phyloP scores from a whole-genome alignment of 2,888 invertebrate genomes.

The Acleris holmiana region DNA sequence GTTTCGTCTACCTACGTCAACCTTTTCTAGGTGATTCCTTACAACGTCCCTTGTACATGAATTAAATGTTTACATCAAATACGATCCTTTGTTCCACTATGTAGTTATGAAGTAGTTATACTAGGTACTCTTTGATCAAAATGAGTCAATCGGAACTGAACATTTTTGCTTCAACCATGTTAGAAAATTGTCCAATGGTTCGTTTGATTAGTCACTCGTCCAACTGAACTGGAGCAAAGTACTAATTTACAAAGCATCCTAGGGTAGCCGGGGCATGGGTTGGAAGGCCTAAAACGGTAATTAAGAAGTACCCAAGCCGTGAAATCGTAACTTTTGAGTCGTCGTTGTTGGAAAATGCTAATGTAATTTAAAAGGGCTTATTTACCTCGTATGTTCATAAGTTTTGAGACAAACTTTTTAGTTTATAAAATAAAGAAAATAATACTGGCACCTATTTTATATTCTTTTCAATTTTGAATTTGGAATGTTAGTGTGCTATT shows the following conservation, averaged over 20 bases:
- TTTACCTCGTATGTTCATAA: too few relatives aligned
- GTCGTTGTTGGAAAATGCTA: not conserved
- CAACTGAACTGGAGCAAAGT: slow-evolving; percentile 44
- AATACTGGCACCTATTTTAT: too few relatives aligned
- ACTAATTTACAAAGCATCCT: slow-evolving; percentile 29
- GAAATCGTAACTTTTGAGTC: not conserved
- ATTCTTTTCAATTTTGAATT: too few relatives aligned
- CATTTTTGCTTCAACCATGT: slow-evolving; percentile 27
- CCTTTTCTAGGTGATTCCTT: too few relatives aligned
- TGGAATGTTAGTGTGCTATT: too few relatives aligned
- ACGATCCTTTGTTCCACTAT: too few relatives aligned
- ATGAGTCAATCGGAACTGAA: slow-evolving; percentile 17
- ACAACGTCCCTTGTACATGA: too few relatives aligned
- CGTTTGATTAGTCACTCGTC: slow-evolving; percentile 52
- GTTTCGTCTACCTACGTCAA: too few relatives aligned
- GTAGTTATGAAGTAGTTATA: not conserved
- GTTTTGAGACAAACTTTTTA: too few relatives aligned
- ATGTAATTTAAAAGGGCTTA: not conserved
- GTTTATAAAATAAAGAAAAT: too few relatives aligned
- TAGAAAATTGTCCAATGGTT: slow-evolving; percentile 44
- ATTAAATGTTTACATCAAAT: too few relatives aligned
- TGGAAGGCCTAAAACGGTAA: not conserved
- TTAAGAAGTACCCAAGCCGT: not conserved
- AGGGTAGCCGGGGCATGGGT: not conserved
- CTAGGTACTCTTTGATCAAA: slow-evolving; percentile 16